These are phyloP conservation scores for Melanaphis sacchari DNA, from an alignment of 1,140 invertebrate genomes.

Conservation along the genomic window DNA sequence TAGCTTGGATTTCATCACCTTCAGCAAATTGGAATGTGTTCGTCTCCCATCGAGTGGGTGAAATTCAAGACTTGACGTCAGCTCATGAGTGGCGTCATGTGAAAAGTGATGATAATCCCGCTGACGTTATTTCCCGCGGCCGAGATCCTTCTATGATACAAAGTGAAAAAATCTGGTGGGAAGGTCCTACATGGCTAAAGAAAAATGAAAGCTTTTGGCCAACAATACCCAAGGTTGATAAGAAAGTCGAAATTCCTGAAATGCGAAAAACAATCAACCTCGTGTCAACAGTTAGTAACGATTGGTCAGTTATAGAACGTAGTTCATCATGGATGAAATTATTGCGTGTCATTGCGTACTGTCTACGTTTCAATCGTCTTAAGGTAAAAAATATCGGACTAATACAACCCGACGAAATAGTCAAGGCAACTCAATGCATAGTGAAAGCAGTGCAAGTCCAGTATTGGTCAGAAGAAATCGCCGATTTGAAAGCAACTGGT, in stretches of 20 bases:
- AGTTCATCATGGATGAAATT: not conserved
- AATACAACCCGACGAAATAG: not conserved
- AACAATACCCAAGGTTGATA: no score
- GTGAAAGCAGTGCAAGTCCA: not conserved
- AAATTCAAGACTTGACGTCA: slow-evolving; percentile 61
- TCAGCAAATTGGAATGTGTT: slow-evolving; percentile 36
- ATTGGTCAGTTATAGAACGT: not conserved
- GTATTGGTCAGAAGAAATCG: not conserved
- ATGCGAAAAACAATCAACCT: not conserved
- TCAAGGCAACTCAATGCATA: not conserved
- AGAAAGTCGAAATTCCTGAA: not conserved
- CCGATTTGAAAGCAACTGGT: not conserved
- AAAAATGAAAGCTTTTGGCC: not conserved
- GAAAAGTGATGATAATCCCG: slow-evolving; percentile 60
- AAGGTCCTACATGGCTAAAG: not conserved
- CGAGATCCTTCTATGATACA: slow-evolving; percentile 22
- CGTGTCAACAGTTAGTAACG: not conserved
- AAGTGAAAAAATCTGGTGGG: slow-evolving; percentile 55
- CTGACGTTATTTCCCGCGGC: slow-evolving; percentile 61
- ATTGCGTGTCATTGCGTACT: not conserved
- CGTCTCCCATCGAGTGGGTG: slow-evolving; percentile 50
- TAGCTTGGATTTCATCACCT: slow-evolving; percentile 56
- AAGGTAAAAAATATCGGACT: not conserved
- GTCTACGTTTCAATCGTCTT: not conserved
- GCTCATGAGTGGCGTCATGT: slow-evolving; percentile 60